Percentiles rank a stretch among this genome's conserved stretches.
Conservation (phyloP, 2,888 invertebrate species). For the Euzophera pinguis region DNA sequence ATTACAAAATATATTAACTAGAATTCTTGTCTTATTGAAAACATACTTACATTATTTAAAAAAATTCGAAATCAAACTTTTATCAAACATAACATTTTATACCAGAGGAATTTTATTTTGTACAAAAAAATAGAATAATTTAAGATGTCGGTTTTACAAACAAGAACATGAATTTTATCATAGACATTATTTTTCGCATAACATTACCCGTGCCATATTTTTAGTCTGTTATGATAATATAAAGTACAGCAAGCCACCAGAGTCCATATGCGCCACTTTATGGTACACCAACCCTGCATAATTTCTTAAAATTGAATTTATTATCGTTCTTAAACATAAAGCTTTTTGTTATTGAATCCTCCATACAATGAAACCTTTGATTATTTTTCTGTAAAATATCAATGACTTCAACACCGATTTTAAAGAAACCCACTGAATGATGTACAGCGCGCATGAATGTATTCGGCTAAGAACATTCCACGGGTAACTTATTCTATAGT, state of each 20-base stretch:
- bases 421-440: no score
- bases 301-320: no score
- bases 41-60: not conserved
- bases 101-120: not conserved
- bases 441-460: not conserved
- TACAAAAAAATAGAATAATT: not conserved
- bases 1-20: not conserved
- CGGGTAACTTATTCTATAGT: slow-evolving; percentile 23
- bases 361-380: no score
- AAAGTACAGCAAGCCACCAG: slow-evolving; percentile 27
- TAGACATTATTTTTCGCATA: no score
- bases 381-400: no score
- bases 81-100: not conserved
- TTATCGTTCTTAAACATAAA: no score
- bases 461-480: slow-evolving; percentile 44
- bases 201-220: not conserved
- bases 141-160: no score
- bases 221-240: slow-evolving; percentile 11
- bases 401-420: no score
- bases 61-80: not conserved
- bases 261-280: no score
- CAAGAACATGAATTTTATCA: no score
- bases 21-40: not conserved
- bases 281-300: no score
- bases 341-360: no score